phyloP scores from a whole-genome alignment of 2,113 vertebrate genomes.

The Corvus moneduloides region DNA sequence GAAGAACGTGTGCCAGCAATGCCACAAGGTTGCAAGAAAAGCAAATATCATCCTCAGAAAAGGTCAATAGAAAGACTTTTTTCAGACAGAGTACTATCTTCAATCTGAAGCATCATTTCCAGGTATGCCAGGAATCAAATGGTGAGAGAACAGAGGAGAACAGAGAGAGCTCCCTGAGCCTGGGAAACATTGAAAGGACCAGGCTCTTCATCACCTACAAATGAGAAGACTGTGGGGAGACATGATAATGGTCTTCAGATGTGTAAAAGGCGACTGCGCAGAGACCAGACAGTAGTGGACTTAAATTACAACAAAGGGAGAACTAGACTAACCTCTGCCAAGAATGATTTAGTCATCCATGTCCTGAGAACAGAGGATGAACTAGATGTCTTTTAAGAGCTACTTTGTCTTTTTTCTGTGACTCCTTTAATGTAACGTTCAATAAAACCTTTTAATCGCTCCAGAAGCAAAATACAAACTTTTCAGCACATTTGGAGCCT shows the following conservation, averaged over 20 bases:
- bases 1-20: background rate
- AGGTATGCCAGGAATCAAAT: background rate
- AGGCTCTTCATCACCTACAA: background rate
- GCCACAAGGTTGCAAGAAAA: background rate
- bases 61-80: background rate
- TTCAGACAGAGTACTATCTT: background rate
- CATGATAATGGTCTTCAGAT: background rate
- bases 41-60: background rate
- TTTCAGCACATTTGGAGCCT: background rate
- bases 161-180: background rate
- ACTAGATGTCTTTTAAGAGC: background rate
- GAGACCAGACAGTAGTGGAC: background rate
- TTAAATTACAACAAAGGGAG: background rate
- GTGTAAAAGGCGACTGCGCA: background rate
- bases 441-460: background rate
- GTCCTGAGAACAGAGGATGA: background rate
- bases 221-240: background rate
- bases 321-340: background rate
- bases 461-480: background rate
- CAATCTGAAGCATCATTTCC: background rate
- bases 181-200: background rate
- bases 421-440: background rate
- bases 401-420: background rate
- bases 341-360: background rate
- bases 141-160: background rate